Base-by-base conservation (phyloP, 2,888 invertebrate genomes). In the Rhamphomyia laevipes region DNA sequence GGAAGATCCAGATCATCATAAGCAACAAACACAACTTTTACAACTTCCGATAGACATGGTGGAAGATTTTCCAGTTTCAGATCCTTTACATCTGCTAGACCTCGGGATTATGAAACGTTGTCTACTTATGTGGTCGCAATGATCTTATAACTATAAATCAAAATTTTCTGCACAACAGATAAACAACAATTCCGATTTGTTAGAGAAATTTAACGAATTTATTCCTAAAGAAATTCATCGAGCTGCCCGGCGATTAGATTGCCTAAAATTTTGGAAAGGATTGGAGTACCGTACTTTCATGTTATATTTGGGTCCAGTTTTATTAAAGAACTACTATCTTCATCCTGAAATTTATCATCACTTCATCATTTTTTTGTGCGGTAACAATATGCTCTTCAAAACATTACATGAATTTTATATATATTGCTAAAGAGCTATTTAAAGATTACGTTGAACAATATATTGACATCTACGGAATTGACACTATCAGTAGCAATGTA, bases 211-310 rank as follows among this genome's bases (percentile, higher is more conserved):
- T 31, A 30, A 15, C 45, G 30, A 18, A 31, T 16, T 17, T 16
- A 40, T 13, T 35, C 38, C 46, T 6, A 21, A 11, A 21, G 46
- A 46, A 37, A 18, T 46, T 15, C 46, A 46, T 38, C 17, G 46
- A 23, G 37, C 38, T 10, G 38, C 37, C 6, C 15, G 38, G 18
- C 18, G 46, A 7, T n/a, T 46, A 16, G 23, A 38, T 37, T 16
- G n/a, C 10, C 21, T 50, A n/a, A 35, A 15, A 13, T 37, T 33
- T 45, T 59, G 59, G 58, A 59, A 59, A 47, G 57, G 48, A 9
- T 48, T 52, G 9, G 58, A 59, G 51, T 58, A 31, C 43, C 49
- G 56, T n/a, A 45, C 44, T n/a, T 57, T 58, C 49, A 35, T 58
- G 16, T 48, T 49, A 17, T 57, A 58, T 40, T 37, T 52, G 2